A percentile compares a stretch with the other conserved stretches of the same genome.
Conservation (phyloP, 2,797 vertebrate genomes). For the Vireo griseus region DNA sequence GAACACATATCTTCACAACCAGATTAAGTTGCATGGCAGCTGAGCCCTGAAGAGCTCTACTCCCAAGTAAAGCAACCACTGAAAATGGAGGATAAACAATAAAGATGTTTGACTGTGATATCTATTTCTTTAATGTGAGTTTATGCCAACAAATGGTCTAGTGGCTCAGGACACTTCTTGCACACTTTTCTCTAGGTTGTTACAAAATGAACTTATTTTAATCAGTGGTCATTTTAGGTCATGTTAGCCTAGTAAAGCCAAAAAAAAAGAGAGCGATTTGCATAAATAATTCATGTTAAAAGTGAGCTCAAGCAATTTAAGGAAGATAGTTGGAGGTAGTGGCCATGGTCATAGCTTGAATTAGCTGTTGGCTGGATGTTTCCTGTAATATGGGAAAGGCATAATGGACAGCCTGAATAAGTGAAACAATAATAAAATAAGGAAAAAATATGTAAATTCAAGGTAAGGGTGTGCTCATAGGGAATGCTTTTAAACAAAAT, state of each 20-base stretch:
- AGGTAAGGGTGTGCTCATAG: background rate
- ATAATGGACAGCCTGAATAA: background rate
- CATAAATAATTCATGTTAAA: fast-evolving
- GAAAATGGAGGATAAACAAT: background rate
- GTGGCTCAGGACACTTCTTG: background rate
- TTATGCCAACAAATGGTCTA: background rate
- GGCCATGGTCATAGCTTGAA: background rate
- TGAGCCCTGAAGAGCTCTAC: background rate
- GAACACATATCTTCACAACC: background rate
- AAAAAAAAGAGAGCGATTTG: background rate
- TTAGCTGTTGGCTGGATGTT: background rate
- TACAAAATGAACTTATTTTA: background rate
- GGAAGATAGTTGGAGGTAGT: background rate
- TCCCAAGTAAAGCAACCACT: background rate
- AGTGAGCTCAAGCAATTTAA: background rate
- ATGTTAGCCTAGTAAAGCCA: background rate
- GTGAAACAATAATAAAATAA: background rate
- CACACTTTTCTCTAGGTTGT: background rate
- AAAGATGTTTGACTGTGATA: background rate
- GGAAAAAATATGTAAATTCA: background rate
- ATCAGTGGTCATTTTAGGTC: background rate
- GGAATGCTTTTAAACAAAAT: background rate
- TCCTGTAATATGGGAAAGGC: background rate
- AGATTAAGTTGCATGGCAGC: background rate
- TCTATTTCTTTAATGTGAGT: background rate